Conservation (phyloP, 2,113 vertebrate species). For the Myrmophylax atrothorax region DNA sequence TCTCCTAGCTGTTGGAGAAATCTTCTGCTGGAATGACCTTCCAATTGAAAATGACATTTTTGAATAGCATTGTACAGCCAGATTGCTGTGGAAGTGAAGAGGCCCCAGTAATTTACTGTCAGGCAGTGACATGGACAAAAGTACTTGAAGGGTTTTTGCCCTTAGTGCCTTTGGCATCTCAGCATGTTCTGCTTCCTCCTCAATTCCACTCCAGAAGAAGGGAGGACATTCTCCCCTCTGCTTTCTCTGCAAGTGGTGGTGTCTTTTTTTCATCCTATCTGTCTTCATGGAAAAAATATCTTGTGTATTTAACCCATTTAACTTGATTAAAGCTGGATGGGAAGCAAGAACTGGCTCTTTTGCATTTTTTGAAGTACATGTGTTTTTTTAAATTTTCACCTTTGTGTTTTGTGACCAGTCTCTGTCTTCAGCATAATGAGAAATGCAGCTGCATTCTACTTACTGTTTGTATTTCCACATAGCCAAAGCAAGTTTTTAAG, state of each 20-base stretch:
- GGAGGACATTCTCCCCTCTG: neutral
- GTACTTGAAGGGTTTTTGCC: neutral
- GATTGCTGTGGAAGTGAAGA: neutral
- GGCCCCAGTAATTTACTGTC: neutral
- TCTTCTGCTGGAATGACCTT: neutral
- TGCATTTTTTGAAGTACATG: accelerated
- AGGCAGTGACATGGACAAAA: neutral
- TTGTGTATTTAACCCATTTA: neutral
- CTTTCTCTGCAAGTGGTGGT: neutral
- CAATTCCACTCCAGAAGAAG: neutral
- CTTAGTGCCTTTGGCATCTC: neutral
- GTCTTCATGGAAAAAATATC: neutral
- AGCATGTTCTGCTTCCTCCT: neutral
- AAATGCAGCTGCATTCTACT: neutral
- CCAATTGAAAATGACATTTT: neutral
- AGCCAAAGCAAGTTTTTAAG: neutral
- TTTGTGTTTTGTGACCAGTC: neutral
- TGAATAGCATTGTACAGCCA: neutral
- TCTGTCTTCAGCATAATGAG: neutral
- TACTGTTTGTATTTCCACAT: neutral
- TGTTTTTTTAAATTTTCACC: neutral
- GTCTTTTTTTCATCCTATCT: neutral
- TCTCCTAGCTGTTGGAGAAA: neutral
- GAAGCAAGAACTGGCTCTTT: neutral
- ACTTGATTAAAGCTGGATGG: neutral